Conservation (phyloP, 2,888 invertebrate species). For the Aricia artaxerxes region DNA sequence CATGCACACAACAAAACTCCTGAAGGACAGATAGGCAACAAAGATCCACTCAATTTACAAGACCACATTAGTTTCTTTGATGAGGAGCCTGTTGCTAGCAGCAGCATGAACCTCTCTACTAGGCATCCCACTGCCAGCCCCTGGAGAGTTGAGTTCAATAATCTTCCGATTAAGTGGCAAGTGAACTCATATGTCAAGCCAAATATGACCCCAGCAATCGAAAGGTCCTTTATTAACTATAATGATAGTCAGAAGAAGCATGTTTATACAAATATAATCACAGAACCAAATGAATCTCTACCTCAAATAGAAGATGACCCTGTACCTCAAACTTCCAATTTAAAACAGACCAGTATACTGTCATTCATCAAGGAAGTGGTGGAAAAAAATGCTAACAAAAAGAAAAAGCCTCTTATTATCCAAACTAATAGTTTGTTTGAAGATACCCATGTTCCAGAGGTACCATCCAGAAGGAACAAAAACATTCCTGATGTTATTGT, state of each 20-base stretch:
- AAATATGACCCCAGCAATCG: conserved; percentile 76
- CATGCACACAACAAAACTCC: conserved; percentile 35
- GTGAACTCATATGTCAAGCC: conserved; percentile 69
- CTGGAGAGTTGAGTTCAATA: conserved; percentile 71
- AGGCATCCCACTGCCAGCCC: conserved; percentile 67
- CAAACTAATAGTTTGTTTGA: conserved; percentile 57
- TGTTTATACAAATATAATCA: conserved; percentile 67
- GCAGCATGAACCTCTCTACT: conserved; percentile 66
- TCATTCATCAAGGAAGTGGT: conserved; percentile 69
- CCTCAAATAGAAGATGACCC: conserved; percentile 50
- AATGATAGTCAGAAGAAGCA: conserved; percentile 65
- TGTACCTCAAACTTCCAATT: conserved; percentile 44
- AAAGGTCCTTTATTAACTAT: conserved; percentile 65
- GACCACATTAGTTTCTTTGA: conserved; percentile 69
- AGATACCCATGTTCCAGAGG: conserved; percentile 45
- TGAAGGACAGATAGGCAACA: conserved; percentile 37
- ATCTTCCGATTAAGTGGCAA: conserved; percentile 71
- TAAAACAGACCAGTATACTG: conserved; percentile 73
- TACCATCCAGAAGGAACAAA: conserved; percentile 39
- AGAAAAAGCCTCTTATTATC: conserved; percentile 48
- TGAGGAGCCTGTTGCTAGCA: conserved; percentile 69
- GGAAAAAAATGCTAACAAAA: conserved; percentile 60
- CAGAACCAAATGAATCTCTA: conserved; percentile 50
- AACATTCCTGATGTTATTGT: conserved; percentile 1
- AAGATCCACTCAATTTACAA: conserved; percentile 62